phyloP scores from a whole-genome alignment of 1,140 invertebrate genomes.

The Formica exsecta region DNA sequence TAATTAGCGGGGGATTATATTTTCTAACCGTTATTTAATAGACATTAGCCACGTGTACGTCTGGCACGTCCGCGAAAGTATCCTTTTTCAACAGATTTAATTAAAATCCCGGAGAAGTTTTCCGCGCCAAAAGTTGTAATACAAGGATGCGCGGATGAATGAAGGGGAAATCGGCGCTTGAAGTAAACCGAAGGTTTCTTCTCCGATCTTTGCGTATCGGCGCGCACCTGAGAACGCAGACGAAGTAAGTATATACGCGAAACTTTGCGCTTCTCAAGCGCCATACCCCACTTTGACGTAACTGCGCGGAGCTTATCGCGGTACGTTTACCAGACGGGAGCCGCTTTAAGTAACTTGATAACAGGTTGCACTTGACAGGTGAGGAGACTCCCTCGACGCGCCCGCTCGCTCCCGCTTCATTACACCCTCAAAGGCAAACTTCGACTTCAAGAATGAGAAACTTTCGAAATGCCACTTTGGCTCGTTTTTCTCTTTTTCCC shows the following conservation, averaged over 20 bases:
- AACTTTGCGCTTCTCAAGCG: constrained; percentile 39
- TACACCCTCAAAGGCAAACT: constrained; percentile 63
- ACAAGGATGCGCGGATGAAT: constrained; percentile 19
- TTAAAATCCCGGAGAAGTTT: constrained; percentile 51
- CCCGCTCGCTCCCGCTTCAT: constrained; percentile 36
- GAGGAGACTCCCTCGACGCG: constrained; percentile 67
- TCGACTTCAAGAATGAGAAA: constrained; percentile 73
- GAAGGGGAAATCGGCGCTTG: constrained; percentile 28
- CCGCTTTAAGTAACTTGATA: constrained; percentile 78
- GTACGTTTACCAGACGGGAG: constrained; percentile 63
- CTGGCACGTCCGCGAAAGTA: neutral
- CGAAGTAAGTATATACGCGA: constrained; percentile 45
- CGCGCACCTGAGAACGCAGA: constrained; percentile 39
- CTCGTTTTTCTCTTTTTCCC: constrained; percentile 62
- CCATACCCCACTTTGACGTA: constrained; percentile 65
- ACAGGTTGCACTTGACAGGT: constrained; percentile 77
- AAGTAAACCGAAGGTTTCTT: constrained; percentile 58
- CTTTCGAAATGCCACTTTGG: constrained; percentile 72
- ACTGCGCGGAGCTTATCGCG: constrained; percentile 52
- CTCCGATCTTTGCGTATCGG: constrained; percentile 40
- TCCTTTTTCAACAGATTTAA: constrained; percentile 45
- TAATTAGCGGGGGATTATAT: neutral
- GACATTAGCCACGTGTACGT: neutral
- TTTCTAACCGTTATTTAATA: constrained; percentile 13
- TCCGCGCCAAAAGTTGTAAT: constrained; percentile 24